Conservation (phyloP, 2,113 vertebrate genomes). For the Amphiprion percula region DNA sequence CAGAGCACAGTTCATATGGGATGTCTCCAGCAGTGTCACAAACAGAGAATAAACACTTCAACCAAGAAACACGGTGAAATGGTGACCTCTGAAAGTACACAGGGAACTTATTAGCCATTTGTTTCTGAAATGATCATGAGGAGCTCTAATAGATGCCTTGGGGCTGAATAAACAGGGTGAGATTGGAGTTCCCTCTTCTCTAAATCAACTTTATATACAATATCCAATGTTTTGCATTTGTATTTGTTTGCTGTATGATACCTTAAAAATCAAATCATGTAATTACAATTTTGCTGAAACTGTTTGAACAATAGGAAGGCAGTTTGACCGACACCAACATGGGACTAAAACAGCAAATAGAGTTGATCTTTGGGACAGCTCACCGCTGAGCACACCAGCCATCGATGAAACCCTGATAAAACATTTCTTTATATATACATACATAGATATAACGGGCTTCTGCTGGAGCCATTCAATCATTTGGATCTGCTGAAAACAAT, state of each 20-base stretch:
- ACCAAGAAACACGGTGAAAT: too few species aligned
- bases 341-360: neutral
- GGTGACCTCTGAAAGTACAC: neutral
- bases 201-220: neutral
- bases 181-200: neutral
- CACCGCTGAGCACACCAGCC: too few species aligned
- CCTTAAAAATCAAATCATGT: neutral
- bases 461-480: too few species aligned
- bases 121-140: neutral
- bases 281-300: neutral
- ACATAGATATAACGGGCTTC: too few species aligned
- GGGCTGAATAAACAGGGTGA: neutral
- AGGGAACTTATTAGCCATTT: neutral
- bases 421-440: too few species aligned
- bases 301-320: neutral
- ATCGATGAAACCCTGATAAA: too few species aligned
- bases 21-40: too few species aligned
- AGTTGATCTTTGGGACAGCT: constrained; percentile 1
- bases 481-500: too few species aligned
- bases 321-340: neutral
- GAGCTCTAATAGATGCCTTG: neutral
- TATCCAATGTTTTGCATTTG: neutral
- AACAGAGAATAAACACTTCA: too few species aligned
- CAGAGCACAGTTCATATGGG: too few species aligned
- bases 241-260: neutral